Base-by-base conservation (phyloP, 2,113 vertebrate species). In the Grus americana region DNA sequence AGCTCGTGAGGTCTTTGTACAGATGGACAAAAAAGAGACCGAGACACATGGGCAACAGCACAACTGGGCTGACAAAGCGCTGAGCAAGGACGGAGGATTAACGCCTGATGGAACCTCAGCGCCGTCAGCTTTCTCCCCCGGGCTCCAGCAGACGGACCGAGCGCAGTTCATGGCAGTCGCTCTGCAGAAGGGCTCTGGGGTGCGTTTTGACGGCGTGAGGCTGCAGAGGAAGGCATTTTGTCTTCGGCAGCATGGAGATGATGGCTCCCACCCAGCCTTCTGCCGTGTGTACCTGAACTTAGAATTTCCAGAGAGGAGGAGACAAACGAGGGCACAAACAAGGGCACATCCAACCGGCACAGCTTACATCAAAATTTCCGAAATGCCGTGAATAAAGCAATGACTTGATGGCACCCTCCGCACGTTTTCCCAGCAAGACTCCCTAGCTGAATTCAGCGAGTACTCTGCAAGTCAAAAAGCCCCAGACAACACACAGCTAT, bases 1-100 rank as follows among this genome's bases (percentile, higher is more conserved):
- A 20, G 91, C 74, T 96, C 3, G 1, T 18, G 9, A 81, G 40
- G 83, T 68, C 79, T 93, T 92, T 91, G 84, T 92, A 65, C 58
- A 72, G 78, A 73, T 1, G 3, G 82, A 92, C 82, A 86, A 70
- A 89, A 54, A 21, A 72, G 2, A 40, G 7, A 40, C 6, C 46
- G 12, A 32, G 36, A 52, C 44, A 82, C 61, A 63, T 52, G 75
- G 73, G 57, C 96, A 95, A 27, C 76, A 79, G 79, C 20, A 91
- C 65, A 63, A 81, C 46, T 5, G 26, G 66, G 58, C 89, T 79
- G 86, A 42, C 66, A 94, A 79, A 95, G 3, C 42, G 89, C 96
- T 95, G 94, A 97, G 89, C 78, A 75, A 97, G 83, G 87, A 11
- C 11, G 72, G 38, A 15, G 76, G 70, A 96, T 95, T 91, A 92